phyloP scores from a whole-genome alignment of 2,888 invertebrate genomes.

The Clivina fossor region DNA sequence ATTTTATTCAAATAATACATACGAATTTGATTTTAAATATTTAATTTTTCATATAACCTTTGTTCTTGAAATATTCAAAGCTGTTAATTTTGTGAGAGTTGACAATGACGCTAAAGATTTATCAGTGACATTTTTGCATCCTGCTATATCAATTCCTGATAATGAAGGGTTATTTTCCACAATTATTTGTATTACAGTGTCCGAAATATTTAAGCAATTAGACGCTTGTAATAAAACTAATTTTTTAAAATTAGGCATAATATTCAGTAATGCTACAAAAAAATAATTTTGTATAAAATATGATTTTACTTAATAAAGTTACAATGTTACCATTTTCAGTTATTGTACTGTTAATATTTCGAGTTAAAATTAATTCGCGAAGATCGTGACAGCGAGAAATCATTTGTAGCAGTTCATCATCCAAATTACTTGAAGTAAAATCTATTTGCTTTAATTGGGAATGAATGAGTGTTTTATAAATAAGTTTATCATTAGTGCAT shows the following conservation, averaged over 20 bases:
- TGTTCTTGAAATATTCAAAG: slow-evolving; percentile 49
- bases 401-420: slow-evolving; percentile 47
- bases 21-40: slow-evolving; percentile 2
- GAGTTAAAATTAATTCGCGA: slow-evolving; percentile 44
- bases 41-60: slow-evolving; percentile 45
- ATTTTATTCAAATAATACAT: slow-evolving; percentile 1
- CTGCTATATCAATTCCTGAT: slow-evolving; percentile 54
- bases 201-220: slow-evolving; percentile 53
- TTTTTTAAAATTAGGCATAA: slow-evolving; percentile 44
- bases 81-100: slow-evolving; percentile 44
- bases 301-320: no score
- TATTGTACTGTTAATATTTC: slow-evolving; percentile 39
- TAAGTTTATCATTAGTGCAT: slow-evolving; percentile 10
- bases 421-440: slow-evolving; percentile 45
- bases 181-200: slow-evolving; percentile 57
- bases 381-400: slow-evolving; percentile 45
- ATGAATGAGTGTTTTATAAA: slow-evolving; percentile 42
- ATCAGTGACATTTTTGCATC: slow-evolving; percentile 49
- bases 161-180: slow-evolving; percentile 55
- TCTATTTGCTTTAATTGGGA: slow-evolving; percentile 44
- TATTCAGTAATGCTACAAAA: slow-evolving; percentile 45
- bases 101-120: slow-evolving; percentile 44
- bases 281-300: no score
- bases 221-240: slow-evolving; percentile 45
- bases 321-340: slow-evolving; percentile 43